Conservation (phyloP, 2,888 invertebrate species). For the Lepidonotus clava region DNA sequence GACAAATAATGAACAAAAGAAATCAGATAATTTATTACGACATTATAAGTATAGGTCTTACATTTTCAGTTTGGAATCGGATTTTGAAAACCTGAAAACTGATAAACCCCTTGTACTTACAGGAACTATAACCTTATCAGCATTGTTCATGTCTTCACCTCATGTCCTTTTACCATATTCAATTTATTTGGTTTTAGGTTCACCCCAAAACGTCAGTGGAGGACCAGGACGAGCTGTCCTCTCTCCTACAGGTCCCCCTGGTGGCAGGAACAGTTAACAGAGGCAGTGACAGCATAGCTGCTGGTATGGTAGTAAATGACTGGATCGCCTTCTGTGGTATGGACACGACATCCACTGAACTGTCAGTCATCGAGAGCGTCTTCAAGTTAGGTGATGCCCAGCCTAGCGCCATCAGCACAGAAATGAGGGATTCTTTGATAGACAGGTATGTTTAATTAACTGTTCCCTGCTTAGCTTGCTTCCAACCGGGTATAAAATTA, state of each 20-base stretch:
- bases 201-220: conserved; percentile 96
- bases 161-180: no score
- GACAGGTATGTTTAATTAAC: conserved; percentile 91
- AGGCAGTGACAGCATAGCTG: conserved; percentile 97
- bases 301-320: conserved; percentile 96
- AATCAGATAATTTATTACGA: no score
- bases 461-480: no score
- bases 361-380: conserved; percentile 97
- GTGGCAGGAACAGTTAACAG: conserved; percentile 98
- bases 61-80: no score
- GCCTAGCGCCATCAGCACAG: conserved; percentile 90
- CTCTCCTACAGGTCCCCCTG: conserved; percentile 96
- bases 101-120: no score
- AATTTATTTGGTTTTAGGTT: no score
- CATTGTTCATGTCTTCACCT: no score
- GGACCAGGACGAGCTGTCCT: conserved; percentile 97
- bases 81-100: no score
- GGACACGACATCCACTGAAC: conserved; percentile 98
- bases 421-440: conserved; percentile 95
- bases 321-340: conserved; percentile 99
- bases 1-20: no score
- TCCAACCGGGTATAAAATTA: no score
- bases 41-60: no score
- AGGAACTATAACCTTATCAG: no score
- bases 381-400: conserved; percentile 96